Evolutionary conservation across 2,888 invertebrate genomes (phyloP).

Genomic region (Carabus problematicus): DNA sequence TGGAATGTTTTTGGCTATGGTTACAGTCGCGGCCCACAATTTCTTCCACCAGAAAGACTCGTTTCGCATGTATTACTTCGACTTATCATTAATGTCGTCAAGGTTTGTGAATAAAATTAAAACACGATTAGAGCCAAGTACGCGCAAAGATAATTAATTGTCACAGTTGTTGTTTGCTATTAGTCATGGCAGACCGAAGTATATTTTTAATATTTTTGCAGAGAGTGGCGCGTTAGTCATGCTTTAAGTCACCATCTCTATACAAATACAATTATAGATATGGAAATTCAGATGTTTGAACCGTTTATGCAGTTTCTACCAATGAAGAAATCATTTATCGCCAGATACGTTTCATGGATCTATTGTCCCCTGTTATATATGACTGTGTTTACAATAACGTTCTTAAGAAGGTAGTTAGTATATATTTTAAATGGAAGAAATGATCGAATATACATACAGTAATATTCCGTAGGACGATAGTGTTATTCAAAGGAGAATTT

Average conservation of each 20-base stretch:
- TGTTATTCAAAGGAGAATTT: slow-evolving; percentile 4
- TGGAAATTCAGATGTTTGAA: slow-evolving; percentile 74
- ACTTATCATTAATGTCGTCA: slow-evolving; percentile 69
- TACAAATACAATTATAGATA: slow-evolving; percentile 78
- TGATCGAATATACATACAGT: neutral
- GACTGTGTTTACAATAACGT: slow-evolving; percentile 18
- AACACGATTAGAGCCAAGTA: neutral
- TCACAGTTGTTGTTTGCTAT: slow-evolving; percentile 7
- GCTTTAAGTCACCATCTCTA: slow-evolving; percentile 80
- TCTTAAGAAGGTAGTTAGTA: slow-evolving; percentile 23
- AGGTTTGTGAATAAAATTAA: slow-evolving; percentile 55
- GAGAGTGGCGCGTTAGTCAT: slow-evolving; percentile 79
- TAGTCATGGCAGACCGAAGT: neutral
- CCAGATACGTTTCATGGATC: slow-evolving; percentile 63
- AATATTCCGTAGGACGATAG: slow-evolving; percentile 11
- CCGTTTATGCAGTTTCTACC: slow-evolving; percentile 72
- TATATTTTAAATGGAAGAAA: neutral
- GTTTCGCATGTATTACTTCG: slow-evolving; percentile 77
- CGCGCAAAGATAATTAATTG: slow-evolving; percentile 3
- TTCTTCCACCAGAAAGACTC: slow-evolving; percentile 75
- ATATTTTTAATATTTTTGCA: slow-evolving; percentile 53
- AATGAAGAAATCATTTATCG: slow-evolving; percentile 61
- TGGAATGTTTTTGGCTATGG: slow-evolving; percentile 66
- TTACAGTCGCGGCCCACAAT: slow-evolving; percentile 70
- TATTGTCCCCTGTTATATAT: slow-evolving; percentile 58